Evolutionary conservation across 1,140 invertebrate genomes (phyloP), one percentile per base, ranked within the genome.

Genomic region (Aplysia californica): DNA sequence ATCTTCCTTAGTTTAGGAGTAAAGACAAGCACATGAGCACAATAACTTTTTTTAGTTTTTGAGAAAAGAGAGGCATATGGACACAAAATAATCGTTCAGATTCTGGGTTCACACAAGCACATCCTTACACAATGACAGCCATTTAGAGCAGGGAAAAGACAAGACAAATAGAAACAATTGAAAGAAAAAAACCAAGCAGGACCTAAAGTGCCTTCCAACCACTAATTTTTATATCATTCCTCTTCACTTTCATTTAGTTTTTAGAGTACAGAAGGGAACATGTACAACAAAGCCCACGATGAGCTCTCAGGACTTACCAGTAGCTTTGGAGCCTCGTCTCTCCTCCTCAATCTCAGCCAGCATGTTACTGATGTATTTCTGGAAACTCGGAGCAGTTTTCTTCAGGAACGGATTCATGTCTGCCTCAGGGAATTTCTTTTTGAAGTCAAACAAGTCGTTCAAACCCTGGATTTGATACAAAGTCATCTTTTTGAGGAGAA

Each of bases 351-450:
- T 96, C 75, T 94, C 93, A 69, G 93, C 93, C 44, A 98, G 91
- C 3, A 96, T 95, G 75, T 95, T 92, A 85, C 96, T 94, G 82
- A 98, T 96, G 86, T 96, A 98, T 82, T 96, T 94, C 89, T 96
- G 95, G 90, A 98, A 98, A 88, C 95, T 96, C 84, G 95, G 94
- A 61, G 96, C 96, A 0, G 95, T 95, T 82, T 95, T 96, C 80
- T 94, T 93, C 83, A 98, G 91, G 87, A 96, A 97, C 38, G 95
- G 95, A 87, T 96, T 94, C n/a, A 96, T 92, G 87, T 97, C 95
- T 26, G 96, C 95, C 79, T 97, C 95, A 0, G 96, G 96, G 90
- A 97, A 93, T 87, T 95, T 93, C 84, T 94, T 92, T 91, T 96
- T 94, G 85, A 98, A 96, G 79, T 97, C 96, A 85, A 97, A 97